Evolutionary conservation across 2,888 invertebrate species (phyloP).

Genomic region (Linnaemya tessellans): DNA sequence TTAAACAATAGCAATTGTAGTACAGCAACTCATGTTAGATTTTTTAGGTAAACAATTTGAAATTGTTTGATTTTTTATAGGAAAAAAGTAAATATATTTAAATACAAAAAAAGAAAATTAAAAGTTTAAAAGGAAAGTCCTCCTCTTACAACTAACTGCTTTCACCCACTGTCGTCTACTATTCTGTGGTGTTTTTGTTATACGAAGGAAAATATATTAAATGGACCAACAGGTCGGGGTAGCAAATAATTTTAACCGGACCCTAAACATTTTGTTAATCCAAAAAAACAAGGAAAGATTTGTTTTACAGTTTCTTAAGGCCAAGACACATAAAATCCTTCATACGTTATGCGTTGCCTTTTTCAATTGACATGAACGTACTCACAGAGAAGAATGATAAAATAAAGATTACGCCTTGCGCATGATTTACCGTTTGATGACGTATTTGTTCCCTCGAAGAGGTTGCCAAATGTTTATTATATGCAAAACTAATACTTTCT

Average conservation of each 20-base stretch:
- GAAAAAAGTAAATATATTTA: constrained; percentile 35
- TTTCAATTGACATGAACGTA: too few relatives aligned
- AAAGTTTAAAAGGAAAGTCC: constrained; percentile 3
- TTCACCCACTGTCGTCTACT: constrained; percentile 7
- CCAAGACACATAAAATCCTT: too few relatives aligned
- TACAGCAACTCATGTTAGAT: constrained; percentile 53
- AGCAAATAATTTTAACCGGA: background rate
- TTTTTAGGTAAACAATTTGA: constrained; percentile 68
- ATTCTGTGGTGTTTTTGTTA: background rate
- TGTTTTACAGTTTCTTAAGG: background rate
- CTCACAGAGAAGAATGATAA: too few relatives aligned
- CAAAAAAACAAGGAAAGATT: background rate
- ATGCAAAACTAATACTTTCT: too few relatives aligned
- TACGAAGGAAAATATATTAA: background rate
- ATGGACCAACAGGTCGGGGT: background rate
- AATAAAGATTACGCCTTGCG: too few relatives aligned
- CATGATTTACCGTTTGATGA: too few relatives aligned
- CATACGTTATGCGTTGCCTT: too few relatives aligned
- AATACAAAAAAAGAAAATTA: constrained; percentile 9
- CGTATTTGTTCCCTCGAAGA: too few relatives aligned
- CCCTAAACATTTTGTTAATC: background rate
- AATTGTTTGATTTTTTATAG: constrained; percentile 62
- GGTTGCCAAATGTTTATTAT: too few relatives aligned
- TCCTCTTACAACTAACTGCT: background rate
- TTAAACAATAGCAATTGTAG: constrained; percentile 56